Base-by-base conservation (phyloP, 2,113 vertebrate genomes). In the Strix uralensis region DNA sequence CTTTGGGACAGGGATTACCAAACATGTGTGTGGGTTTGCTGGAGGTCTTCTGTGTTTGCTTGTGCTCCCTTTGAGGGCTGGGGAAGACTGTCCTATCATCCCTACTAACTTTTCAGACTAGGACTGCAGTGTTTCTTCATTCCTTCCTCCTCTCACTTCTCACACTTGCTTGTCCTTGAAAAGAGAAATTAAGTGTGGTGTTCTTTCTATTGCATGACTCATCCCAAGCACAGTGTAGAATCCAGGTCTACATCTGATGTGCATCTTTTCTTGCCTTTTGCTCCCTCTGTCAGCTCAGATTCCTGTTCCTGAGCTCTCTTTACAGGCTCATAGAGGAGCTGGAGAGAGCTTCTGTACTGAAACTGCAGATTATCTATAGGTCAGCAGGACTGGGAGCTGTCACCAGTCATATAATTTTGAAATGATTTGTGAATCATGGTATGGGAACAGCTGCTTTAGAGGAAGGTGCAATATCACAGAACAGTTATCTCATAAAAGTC, bases 401-500 rank as follows among this genome's bases (percentile, higher is more conserved):
- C 44, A 85, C 49, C 58, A 42, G 36, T 65, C 21, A 23, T 44
- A 44, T n/a, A 2, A 54, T 62, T 95, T 80, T 49, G 71, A 85
- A 93, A 84, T 85, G 4, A 79, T 80, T 81, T 91, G 57, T 86
- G 71, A 79, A 72, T 92, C 54, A 14, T 57, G 9, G 7, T 82
- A 14, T 75, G 44, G 49, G 36, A 95, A 66, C 87, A 93, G 87
- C 70, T 96, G 94, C 93, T 67, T 94, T 92, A 93, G 95, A 94
- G 92, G 63, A 94, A 96, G 95, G 90, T 97, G 96, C 96, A 90
- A 81, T 72, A 71, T 93, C 51, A 55, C 32, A 46, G 27, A 79
- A 57, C 44, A 59, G 40, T 80, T 81, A 34, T 21, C 34, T 80
- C 21, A 10, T 47, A 13, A 9, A 81, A 88, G 42, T 55, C 75